Evolutionary conservation across 1,140 invertebrate genomes (phyloP), one percentile per base, ranked within the genome.

Genomic region (Arctopsyche grandis): DNA sequence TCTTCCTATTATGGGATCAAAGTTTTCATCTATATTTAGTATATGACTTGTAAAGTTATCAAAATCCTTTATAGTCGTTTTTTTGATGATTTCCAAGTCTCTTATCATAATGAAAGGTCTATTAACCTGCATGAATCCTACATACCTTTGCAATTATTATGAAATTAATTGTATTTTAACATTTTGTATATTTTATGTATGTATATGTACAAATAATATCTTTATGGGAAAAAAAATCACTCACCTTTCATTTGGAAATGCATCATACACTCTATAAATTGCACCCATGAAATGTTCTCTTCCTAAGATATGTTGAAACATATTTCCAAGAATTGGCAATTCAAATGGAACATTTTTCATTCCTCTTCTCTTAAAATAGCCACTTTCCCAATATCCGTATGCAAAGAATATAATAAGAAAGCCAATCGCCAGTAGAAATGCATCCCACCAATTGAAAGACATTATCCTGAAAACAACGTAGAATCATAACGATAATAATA

Each of bases 61-160:
- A 76, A 92, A 92, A 78, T 91, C 88, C 81, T 91, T 91, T 0
- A 92, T 85, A 0, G 85, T 83, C 0, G 92, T 84, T 71, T 88
- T 84, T 80, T 88, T 91, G 4, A 92, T 87, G 3, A 91, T 22
- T 24, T 91, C 89, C 0, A 87, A 86, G 84, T 91, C 90, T 71
- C 86, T 85, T 0, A 92, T 43, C 38, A 91, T 79, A 1, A 91
- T 81, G 0, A 84, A 74, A 0, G 91, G 90, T 1, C 80, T 84
- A 0, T 83, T 80, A 43, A 90, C 85, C 46, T 90, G 87, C 63
- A 86, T 90, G 1, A 87, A 80, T 3, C 87, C 90, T 0, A 85
- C 83, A 75, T 90, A 84, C 80, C 88, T 89, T 10, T 19, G 4
- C 16, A 44, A n/a, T n/a, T n/a, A n/a, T n/a, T n/a, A n/a, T n/a